These are phyloP conservation scores for Liodrosophila aerea DNA, from an alignment of 2,888 invertebrate species.

Conservation along the genomic window DNA sequence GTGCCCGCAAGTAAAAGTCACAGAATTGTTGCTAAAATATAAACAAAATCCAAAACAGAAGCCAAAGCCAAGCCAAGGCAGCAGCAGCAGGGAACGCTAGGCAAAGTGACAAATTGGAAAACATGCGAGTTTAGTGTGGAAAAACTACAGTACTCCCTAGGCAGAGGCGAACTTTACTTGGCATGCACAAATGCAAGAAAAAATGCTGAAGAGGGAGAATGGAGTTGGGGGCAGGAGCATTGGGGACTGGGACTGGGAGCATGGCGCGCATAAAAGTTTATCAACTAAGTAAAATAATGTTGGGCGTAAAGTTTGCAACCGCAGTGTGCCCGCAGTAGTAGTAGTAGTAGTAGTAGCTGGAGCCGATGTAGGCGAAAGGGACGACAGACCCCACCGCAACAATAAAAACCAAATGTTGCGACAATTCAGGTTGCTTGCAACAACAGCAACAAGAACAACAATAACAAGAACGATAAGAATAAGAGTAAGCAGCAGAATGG, in stretches of 20 bases:
- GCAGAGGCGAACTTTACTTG: conserved; percentile 24
- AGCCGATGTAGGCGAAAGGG: conserved; percentile 13
- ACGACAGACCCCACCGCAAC: conserved; percentile 34
- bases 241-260: conserved; percentile 15
- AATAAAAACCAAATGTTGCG: conserved; percentile 76
- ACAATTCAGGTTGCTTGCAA: conserved; percentile 62
- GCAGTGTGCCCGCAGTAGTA: conserved; percentile 68
- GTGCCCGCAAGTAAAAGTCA: conserved; percentile 47
- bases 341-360: no score
- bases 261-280: conserved; percentile 66
- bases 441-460: conserved; percentile 9
- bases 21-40: conserved; percentile 58
- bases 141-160: conserved; percentile 38
- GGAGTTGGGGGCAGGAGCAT: conserved; percentile 9
- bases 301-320: conserved; percentile 72
- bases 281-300: conserved; percentile 77
- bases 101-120: conserved; percentile 67
- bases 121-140: conserved; percentile 35
- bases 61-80: conserved; percentile 10
- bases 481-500: neutral
- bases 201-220: neutral
- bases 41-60: conserved; percentile 55
- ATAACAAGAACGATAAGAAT: conserved; percentile 17
- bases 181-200: conserved; percentile 18
- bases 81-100: conserved; percentile 38